These are phyloP conservation scores for Heliconius hermathena DNA, from an alignment of 1,140 invertebrate species.

Conservation along the genomic window DNA sequence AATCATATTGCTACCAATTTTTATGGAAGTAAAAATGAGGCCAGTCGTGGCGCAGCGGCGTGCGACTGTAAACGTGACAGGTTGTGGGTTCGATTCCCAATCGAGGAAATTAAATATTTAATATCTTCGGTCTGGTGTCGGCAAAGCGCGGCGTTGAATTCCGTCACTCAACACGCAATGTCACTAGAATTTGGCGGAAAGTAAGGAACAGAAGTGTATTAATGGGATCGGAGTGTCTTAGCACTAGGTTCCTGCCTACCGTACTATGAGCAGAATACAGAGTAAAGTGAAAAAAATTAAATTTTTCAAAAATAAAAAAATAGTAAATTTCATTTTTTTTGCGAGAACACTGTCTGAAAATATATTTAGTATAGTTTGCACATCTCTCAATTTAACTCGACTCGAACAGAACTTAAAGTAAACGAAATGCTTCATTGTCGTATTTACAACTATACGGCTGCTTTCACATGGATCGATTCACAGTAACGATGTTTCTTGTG, in stretches of 20 bases:
- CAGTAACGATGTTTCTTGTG: not conserved
- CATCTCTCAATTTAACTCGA: not conserved
- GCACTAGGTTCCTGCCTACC: not conserved
- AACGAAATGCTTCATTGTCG: not conserved
- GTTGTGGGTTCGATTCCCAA: too few species aligned
- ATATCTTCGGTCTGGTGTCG: too few species aligned
- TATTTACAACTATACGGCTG: not conserved
- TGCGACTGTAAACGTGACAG: too few species aligned
- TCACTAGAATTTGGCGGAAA: too few species aligned
- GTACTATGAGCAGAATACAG: not conserved
- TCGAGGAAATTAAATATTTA: too few species aligned
- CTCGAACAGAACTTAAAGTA: not conserved
- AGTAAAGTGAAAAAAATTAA: too few species aligned
- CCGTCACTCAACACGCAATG: too few species aligned
- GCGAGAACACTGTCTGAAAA: not conserved
- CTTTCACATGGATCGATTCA: not conserved
- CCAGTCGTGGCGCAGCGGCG: too few species aligned
- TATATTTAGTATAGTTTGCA: not conserved
- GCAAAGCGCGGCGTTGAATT: too few species aligned
- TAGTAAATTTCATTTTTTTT: too few species aligned
- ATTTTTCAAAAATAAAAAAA: too few species aligned
- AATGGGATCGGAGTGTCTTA: not conserved
- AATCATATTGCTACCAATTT: not conserved
- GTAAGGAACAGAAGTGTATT: too few species aligned
- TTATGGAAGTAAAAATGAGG: not conserved